phyloP scores from a whole-genome alignment of 1,140 invertebrate genomes.

The Brachionus paranguensis region DNA sequence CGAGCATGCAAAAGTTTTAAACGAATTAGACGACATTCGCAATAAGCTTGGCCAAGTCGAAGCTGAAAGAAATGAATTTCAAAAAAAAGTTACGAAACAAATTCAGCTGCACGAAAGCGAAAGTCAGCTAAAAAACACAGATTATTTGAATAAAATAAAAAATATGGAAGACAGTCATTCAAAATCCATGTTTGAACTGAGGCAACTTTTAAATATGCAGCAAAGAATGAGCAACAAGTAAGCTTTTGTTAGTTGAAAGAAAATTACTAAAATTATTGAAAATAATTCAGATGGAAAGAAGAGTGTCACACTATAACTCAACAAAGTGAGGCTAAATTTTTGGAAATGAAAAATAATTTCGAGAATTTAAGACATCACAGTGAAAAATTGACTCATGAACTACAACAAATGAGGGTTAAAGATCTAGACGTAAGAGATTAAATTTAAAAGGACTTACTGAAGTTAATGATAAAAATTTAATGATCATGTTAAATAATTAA shows the following conservation, averaged over 20 bases:
- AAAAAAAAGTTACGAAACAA: constrained; percentile 28
- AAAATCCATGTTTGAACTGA: neutral
- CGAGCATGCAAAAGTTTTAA: neutral
- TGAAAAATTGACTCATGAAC: constrained; percentile 12
- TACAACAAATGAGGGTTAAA: neutral
- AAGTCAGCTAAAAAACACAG: neutral
- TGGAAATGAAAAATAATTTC: constrained; percentile 36
- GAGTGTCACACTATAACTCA: constrained; percentile 27
- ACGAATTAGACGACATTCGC: constrained; percentile 15
- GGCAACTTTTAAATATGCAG: constrained; percentile 31
- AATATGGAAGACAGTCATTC: neutral
- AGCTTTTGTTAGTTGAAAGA: neutral
- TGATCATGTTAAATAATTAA: too few relatives aligned
- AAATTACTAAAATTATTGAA: neutral
- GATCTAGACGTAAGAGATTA: constrained; percentile 6
- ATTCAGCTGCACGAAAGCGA: constrained; percentile 32
- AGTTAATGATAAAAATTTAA: too few relatives aligned
- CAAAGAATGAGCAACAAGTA: constrained; percentile 40
- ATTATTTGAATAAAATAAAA: constrained; percentile 5
- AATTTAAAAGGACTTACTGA: neutral
- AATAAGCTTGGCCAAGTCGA: neutral
- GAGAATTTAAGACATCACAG: neutral
- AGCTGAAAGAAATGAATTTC: neutral
- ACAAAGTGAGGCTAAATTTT: constrained; percentile 38
- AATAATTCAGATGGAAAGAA: constrained; percentile 37